These are phyloP conservation scores for Drosophila ohnishii DNA, from an alignment of 1,140 invertebrate species.

Conservation along the genomic window DNA sequence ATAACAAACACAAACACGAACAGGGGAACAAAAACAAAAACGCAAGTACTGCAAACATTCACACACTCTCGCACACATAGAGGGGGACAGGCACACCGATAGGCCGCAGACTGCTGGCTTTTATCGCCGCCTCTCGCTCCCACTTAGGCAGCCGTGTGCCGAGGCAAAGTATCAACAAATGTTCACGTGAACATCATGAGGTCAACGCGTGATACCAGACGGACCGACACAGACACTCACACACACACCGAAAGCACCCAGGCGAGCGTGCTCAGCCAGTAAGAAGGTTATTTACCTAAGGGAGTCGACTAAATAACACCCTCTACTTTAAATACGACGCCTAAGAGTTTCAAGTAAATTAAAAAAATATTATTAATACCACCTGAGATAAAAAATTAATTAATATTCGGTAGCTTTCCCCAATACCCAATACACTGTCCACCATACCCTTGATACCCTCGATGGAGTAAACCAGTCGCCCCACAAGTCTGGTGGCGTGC, in stretches of 20 bases:
- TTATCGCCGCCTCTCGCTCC: slow-evolving; percentile 14
- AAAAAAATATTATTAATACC: no score
- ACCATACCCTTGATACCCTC: slow-evolving; percentile 25
- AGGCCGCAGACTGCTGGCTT: slow-evolving; percentile 59
- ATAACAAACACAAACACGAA: slow-evolving; percentile 68
- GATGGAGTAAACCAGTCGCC: slow-evolving; percentile 30
- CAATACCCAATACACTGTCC: neutral
- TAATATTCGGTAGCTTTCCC: neutral
- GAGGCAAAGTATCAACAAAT: slow-evolving; percentile 73
- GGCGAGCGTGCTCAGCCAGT: slow-evolving; percentile 36
- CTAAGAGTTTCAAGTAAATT: no score
- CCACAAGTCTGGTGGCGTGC: slow-evolving; percentile 57
- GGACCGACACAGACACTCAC: slow-evolving; percentile 50
- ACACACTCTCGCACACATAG: slow-evolving; percentile 28
- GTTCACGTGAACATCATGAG: slow-evolving; percentile 82
- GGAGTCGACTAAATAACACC: slow-evolving; percentile 20
- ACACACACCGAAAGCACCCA: slow-evolving; percentile 23
- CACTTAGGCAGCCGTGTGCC: slow-evolving; percentile 10
- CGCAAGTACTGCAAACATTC: slow-evolving; percentile 60
- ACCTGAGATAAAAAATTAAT: neutral
- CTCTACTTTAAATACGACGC: no score
- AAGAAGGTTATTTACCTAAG: slow-evolving; percentile 37
- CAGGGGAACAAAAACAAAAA: slow-evolving; percentile 53
- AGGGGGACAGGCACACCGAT: slow-evolving; percentile 32
- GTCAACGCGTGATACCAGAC: slow-evolving; percentile 82